A percentile compares a stretch with the other conserved stretches of the same genome.
phyloP scores from a whole-genome alignment of 2,113 vertebrate genomes.

The Takifugu flavidus region DNA sequence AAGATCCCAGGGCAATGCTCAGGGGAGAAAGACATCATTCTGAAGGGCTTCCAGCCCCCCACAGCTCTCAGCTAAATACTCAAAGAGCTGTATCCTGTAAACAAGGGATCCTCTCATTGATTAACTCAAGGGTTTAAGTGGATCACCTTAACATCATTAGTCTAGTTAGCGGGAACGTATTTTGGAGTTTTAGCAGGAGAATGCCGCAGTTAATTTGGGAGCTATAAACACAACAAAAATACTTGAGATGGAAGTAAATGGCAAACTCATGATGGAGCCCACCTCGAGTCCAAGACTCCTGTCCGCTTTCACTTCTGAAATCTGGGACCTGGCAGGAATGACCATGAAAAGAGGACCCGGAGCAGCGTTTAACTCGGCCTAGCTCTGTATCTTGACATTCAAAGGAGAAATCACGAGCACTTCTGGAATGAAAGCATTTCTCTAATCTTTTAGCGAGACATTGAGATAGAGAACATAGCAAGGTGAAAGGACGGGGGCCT shows the following conservation, averaged over 20 bases:
- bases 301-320: slow-evolving; percentile 13
- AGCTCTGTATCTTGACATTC: slow-evolving; percentile 52
- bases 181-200: slow-evolving; percentile 28
- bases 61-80: slow-evolving; percentile 10
- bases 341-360: slow-evolving; percentile 11
- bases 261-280: neutral
- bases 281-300: neutral
- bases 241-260: neutral
- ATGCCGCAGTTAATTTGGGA: slow-evolving; percentile 28
- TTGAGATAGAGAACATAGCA: slow-evolving; percentile 64
- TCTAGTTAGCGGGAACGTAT: slow-evolving; percentile 22
- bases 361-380: slow-evolving; percentile 27
- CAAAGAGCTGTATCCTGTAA: neutral
- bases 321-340: slow-evolving; percentile 24
- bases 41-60: slow-evolving; percentile 20
- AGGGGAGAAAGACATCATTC: slow-evolving; percentile 16
- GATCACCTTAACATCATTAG: slow-evolving; percentile 48
- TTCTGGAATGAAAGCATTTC: slow-evolving; percentile 70
- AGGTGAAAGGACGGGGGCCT: slow-evolving; percentile 69
- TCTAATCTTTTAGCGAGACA: slow-evolving; percentile 69
- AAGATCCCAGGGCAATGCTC: neutral
- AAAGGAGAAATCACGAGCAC: slow-evolving; percentile 58
- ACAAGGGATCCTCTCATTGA: slow-evolving; percentile 14
- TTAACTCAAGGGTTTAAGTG: slow-evolving; percentile 28
- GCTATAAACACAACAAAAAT: slow-evolving; percentile 26